phyloP scores from a whole-genome alignment of 2,797 vertebrate species.

The Scomberomorus guttatus region DNA sequence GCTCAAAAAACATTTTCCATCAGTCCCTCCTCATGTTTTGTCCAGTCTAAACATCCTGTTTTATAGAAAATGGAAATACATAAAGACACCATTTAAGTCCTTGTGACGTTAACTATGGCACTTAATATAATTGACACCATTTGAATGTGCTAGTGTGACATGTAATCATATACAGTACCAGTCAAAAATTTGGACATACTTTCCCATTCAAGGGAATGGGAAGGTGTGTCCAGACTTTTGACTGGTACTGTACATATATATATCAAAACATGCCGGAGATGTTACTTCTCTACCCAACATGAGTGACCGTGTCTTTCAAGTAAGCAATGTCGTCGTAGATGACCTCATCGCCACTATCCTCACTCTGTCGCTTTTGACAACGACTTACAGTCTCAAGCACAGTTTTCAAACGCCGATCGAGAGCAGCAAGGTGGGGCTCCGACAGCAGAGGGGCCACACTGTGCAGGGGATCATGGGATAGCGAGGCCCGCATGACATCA shows the following conservation, averaged over 20 bases:
- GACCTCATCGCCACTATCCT: slow-evolving; percentile 50
- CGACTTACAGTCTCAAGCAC: slow-evolving; percentile 86
- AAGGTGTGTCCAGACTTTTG: neutral
- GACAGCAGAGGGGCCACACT: slow-evolving; percentile 87
- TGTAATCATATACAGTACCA: neutral
- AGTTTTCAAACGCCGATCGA: slow-evolving; percentile 90
- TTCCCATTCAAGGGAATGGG: too few species aligned
- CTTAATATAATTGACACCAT: neutral
- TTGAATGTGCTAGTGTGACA: neutral
- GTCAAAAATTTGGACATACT: too few species aligned
- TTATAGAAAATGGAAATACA: neutral
- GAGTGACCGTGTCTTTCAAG: slow-evolving; percentile 26
- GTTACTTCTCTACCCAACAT: slow-evolving; percentile 16
- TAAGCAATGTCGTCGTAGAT: slow-evolving; percentile 73
- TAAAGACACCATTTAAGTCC: neutral
- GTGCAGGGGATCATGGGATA: slow-evolving; percentile 88
- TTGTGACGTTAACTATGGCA: neutral
- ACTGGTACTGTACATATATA: neutral
- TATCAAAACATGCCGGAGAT: neutral
- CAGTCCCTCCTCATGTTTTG: neutral
- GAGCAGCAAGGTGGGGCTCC: slow-evolving; percentile 89
- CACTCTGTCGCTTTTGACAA: slow-evolving; percentile 76
- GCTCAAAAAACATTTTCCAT: neutral
- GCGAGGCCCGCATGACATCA: slow-evolving; percentile 91
- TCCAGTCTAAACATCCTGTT: neutral